Evolutionary conservation across 2,888 invertebrate species (phyloP).

Genomic region (Drosophila anomalata): DNA sequence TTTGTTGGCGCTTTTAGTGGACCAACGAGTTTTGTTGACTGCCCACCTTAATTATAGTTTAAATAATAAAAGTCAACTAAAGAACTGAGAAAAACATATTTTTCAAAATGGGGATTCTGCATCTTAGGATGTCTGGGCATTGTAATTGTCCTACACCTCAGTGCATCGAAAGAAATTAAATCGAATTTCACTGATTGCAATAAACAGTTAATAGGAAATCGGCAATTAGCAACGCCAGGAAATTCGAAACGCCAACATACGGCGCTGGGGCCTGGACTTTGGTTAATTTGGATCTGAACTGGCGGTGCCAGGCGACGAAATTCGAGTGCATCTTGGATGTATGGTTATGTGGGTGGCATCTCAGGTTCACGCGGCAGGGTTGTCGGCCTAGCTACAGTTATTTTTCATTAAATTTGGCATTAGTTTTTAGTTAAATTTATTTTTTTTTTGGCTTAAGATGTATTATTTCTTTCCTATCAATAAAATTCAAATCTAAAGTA

Average conservation of each 20-base stretch:
- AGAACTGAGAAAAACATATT: neutral
- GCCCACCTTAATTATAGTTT: slow-evolving; percentile 47
- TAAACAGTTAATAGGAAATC: slow-evolving; percentile 29
- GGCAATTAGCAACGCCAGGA: slow-evolving; percentile 26
- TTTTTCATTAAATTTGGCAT: neutral
- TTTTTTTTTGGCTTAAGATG: neutral
- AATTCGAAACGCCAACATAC: slow-evolving; percentile 29
- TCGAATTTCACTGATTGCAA: slow-evolving; percentile 12
- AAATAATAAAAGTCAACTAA: slow-evolving; percentile 44
- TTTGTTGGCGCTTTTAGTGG: slow-evolving; percentile 63
- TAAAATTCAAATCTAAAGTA: neutral
- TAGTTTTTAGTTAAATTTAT: neutral
- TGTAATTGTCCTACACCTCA: neutral
- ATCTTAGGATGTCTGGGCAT: neutral
- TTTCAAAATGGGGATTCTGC: neutral
- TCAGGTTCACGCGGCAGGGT: slow-evolving; percentile 32
- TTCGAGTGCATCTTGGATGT: slow-evolving; percentile 41
- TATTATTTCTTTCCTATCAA: too few species aligned
- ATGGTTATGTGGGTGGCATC: slow-evolving; percentile 50
- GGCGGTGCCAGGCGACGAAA: slow-evolving; percentile 62
- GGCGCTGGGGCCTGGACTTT: slow-evolving; percentile 30
- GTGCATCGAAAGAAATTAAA: neutral
- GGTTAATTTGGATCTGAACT: slow-evolving; percentile 14
- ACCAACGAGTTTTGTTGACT: slow-evolving; percentile 28
- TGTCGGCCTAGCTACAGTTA: neutral